Evolutionary conservation across 1,140 invertebrate genomes (phyloP).

Genomic region (Cydia fagiglandana): DNA sequence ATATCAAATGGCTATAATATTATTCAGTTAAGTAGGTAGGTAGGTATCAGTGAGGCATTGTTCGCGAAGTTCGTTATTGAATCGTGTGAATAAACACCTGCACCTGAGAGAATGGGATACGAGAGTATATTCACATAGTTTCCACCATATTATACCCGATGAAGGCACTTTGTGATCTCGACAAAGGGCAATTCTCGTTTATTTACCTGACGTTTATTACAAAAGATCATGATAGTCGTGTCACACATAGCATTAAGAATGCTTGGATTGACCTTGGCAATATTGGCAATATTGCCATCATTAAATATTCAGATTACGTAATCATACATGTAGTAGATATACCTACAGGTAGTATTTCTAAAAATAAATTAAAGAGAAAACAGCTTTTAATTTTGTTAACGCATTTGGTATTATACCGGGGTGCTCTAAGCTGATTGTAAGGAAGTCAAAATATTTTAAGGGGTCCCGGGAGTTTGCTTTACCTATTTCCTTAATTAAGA

Average conservation of each 20-base stretch:
- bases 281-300: neutral
- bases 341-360: no score
- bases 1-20: neutral
- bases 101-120: constrained; percentile 5
- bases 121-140: constrained; percentile 12
- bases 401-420: neutral
- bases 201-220: constrained; percentile 13
- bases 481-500: neutral
- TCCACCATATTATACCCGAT: neutral
- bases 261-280: neutral
- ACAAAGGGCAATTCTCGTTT: neutral
- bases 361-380: no score
- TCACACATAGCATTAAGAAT: neutral
- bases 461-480: neutral
- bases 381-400: neutral
- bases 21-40: neutral
- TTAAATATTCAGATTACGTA: neutral
- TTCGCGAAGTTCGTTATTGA: constrained; percentile 9
- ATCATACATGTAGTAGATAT: no score
- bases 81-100: constrained; percentile 9
- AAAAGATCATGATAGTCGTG: constrained; percentile 7
- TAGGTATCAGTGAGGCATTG: constrained; percentile 6
- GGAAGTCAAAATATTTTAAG: neutral
- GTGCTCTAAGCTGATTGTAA: neutral
- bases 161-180: neutral